These are phyloP conservation scores for Icerya purchasi DNA, from an alignment of 2,888 invertebrate species.

Conservation along the genomic window DNA sequence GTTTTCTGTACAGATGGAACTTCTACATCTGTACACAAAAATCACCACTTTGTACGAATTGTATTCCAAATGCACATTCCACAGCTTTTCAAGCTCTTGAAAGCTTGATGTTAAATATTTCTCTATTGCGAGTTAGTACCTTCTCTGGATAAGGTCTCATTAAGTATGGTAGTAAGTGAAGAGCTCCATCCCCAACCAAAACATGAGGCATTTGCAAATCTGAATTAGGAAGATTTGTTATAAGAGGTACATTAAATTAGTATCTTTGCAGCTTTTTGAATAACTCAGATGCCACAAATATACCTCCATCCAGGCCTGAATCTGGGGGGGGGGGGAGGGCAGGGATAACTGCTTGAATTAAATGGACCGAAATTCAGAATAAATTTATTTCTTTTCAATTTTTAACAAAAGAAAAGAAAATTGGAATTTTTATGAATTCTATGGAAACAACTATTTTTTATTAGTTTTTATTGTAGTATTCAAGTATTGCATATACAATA, in stretches of 20 bases:
- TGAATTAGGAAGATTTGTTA: no score
- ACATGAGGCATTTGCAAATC: not conserved
- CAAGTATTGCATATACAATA: no score
- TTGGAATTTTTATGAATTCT: no score
- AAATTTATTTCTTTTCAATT: no score
- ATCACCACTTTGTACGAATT: not conserved
- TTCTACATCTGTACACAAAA: not conserved
- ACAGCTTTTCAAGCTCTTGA: not conserved
- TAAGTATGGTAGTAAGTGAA: not conserved
- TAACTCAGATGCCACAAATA: not conserved
- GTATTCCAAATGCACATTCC: no score
- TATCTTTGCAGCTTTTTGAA: not conserved
- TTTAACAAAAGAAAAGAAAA: no score
- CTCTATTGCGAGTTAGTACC: not conserved
- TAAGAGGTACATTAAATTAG: not conserved
- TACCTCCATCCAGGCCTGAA: no score
- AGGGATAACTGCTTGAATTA: no score
- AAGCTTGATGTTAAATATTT: not conserved
- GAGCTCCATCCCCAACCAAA: not conserved
- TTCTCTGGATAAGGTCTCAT: not conserved
- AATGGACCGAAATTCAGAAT: no score
- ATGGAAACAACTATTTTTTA: no score
- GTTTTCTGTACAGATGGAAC: not conserved
- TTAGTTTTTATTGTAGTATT: no score
- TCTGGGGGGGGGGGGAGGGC: no score